Percentiles rank a stretch among this genome's conserved stretches.
phyloP scores from a whole-genome alignment of 2,888 invertebrate species.

The Blastobasis adustella region DNA sequence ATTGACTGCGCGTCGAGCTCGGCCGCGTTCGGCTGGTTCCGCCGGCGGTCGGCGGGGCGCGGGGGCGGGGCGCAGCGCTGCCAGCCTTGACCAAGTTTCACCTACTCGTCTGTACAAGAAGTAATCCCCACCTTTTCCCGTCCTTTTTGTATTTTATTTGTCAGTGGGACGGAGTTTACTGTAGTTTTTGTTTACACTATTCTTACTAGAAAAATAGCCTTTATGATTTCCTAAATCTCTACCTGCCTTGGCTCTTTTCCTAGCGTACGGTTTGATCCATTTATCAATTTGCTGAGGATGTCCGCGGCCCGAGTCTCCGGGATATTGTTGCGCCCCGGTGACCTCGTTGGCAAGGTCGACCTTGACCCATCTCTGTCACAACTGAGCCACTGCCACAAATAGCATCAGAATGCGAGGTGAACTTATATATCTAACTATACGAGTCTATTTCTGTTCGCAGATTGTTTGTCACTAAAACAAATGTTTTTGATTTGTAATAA shows the following conservation, averaged over 20 bases:
- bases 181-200: too few species aligned
- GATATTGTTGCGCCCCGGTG: constrained; percentile 26
- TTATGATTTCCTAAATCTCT: too few species aligned
- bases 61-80: constrained; percentile 31
- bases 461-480: constrained; percentile 55
- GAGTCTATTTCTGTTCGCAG: constrained; percentile 56
- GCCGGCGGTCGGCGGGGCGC: constrained; percentile 27
- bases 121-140: constrained; percentile 71
- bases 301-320: too few species aligned
- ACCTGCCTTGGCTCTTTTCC: too few species aligned
- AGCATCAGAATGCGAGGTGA: constrained; percentile 59
- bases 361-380: constrained; percentile 61
- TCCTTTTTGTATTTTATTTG: constrained; percentile 40
- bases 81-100: constrained; percentile 74
- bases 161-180: too few species aligned
- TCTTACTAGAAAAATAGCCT: too few species aligned
- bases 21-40: constrained; percentile 38
- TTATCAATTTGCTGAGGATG: background rate
- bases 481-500: constrained; percentile 70
- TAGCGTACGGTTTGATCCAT: too few species aligned
- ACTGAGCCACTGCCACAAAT: constrained; percentile 58
- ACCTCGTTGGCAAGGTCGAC: constrained; percentile 50
- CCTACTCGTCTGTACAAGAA: constrained; percentile 69
- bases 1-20: constrained; percentile 53
- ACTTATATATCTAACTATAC: constrained; percentile 34